Evolutionary conservation across 1,140 invertebrate genomes (phyloP).

Genomic region (Diploscapter pachys): DNA sequence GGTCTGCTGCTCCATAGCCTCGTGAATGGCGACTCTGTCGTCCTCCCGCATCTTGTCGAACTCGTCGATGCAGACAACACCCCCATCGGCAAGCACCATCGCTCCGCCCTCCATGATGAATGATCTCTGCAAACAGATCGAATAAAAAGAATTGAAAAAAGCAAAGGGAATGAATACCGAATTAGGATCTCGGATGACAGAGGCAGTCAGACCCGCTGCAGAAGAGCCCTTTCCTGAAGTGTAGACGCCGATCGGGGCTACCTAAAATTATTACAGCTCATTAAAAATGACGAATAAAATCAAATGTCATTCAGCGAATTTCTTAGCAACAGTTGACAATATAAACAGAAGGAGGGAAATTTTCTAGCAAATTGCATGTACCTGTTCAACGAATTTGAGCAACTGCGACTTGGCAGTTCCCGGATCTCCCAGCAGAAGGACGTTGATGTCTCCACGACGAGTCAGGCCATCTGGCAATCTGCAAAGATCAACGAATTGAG

Average conservation of each 20-base stretch:
- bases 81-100: slow-evolving; percentile 98
- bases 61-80: slow-evolving; percentile 98
- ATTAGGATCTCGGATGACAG: slow-evolving; percentile 85
- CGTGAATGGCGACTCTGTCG: slow-evolving; percentile 97
- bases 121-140: slow-evolving; percentile 71
- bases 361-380: slow-evolving; percentile 56
- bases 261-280: background rate
- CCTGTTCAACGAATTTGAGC: slow-evolving; percentile 93
- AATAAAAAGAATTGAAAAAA: slow-evolving; percentile 4
- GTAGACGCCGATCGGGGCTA: slow-evolving; percentile 86
- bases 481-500: slow-evolving; percentile 59
- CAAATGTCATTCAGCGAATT: background rate
- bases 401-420: slow-evolving; percentile 98
- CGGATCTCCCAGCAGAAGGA: slow-evolving; percentile 91
- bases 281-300: background rate
- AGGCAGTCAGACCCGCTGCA: slow-evolving; percentile 95
- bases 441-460: slow-evolving; percentile 92
- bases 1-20: slow-evolving; percentile 99
- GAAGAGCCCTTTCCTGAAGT: slow-evolving; percentile 98
- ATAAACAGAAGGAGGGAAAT: background rate
- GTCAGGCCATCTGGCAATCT: slow-evolving; percentile 85
- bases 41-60: slow-evolving; percentile 99
- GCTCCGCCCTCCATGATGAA: slow-evolving; percentile 99
- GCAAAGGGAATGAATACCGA: slow-evolving; percentile 68
- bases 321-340: background rate